Conservation (phyloP, 1,140 invertebrate species). For the Bathynomus jamesi region DNA sequence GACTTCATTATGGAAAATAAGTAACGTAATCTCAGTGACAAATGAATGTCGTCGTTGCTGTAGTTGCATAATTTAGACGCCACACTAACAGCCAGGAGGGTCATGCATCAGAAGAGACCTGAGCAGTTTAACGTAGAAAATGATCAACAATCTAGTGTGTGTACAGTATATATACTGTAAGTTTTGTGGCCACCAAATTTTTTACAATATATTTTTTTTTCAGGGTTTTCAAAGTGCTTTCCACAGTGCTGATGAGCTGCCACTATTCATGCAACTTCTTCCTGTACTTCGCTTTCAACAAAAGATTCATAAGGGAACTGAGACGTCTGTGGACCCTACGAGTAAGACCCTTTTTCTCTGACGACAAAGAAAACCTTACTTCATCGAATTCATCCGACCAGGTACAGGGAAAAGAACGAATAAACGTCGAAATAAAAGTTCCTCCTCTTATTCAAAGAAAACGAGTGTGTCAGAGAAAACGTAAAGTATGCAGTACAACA, state of each 20-base stretch:
- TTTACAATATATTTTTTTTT: not conserved
- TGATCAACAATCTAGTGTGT: not conserved
- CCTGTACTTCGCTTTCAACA: slow-evolving; percentile 26
- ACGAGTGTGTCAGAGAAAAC: not conserved
- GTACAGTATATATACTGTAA: not conserved
- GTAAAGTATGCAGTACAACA: not conserved
- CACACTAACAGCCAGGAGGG: not conserved
- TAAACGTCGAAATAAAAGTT: not conserved
- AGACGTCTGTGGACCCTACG: not conserved
- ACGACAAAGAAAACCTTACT: not conserved
- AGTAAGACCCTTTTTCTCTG: not conserved
- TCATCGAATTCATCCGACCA: not conserved
- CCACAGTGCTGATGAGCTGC: slow-evolving; percentile 23
- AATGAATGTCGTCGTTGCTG: no score
- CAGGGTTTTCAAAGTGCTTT: slow-evolving; percentile 26
- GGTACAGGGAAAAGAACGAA: not conserved
- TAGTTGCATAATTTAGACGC: not conserved
- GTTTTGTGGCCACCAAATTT: not conserved
- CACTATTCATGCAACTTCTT: slow-evolving; percentile 32
- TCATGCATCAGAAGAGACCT: not conserved
- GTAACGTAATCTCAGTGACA: no score
- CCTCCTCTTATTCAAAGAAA: not conserved
- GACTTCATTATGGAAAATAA: no score
- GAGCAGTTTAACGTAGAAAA: not conserved
- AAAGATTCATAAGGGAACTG: slow-evolving; percentile 11